These are phyloP conservation scores for Oedothorax gibbosus DNA, from an alignment of 1,140 invertebrate species.

Conservation along the genomic window DNA sequence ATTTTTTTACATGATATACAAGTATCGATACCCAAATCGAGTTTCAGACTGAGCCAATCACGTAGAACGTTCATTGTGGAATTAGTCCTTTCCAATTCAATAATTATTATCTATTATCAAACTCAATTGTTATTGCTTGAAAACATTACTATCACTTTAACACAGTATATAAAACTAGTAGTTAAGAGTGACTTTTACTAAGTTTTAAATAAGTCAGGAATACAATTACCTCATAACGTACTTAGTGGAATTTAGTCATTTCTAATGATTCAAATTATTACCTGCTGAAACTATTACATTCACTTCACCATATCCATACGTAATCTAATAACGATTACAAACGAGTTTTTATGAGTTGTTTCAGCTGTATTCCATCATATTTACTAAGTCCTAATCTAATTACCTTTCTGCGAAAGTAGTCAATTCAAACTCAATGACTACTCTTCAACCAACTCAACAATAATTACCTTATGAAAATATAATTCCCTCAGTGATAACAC, in stretches of 20 bases:
- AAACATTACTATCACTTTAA: too few relatives aligned
- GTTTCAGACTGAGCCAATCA: constrained; percentile 15
- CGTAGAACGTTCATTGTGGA: not conserved
- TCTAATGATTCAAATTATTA: too few relatives aligned
- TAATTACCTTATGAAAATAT: too few relatives aligned
- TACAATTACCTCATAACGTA: constrained; percentile 1
- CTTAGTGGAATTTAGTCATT: too few relatives aligned
- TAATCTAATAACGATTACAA: too few relatives aligned
- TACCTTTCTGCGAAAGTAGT: not conserved
- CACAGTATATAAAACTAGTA: not conserved
- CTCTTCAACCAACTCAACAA: not conserved
- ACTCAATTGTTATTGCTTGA: too few relatives aligned
- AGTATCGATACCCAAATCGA: constrained; percentile 14
- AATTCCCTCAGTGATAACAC: too few relatives aligned
- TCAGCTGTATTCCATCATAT: too few relatives aligned
- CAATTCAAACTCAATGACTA: not conserved
- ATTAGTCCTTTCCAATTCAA: not conserved
- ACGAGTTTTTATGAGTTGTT: too few relatives aligned
- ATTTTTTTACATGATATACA: constrained; percentile 7
- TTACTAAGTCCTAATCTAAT: too few relatives aligned
- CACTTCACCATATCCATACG: too few relatives aligned
- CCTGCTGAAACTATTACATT: too few relatives aligned
- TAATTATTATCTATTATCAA: not conserved
- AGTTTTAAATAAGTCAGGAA: not conserved
- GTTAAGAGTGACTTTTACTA: constrained; percentile 7